Conservation (phyloP, 2,113 vertebrate species). For the Otis tarda region DNA sequence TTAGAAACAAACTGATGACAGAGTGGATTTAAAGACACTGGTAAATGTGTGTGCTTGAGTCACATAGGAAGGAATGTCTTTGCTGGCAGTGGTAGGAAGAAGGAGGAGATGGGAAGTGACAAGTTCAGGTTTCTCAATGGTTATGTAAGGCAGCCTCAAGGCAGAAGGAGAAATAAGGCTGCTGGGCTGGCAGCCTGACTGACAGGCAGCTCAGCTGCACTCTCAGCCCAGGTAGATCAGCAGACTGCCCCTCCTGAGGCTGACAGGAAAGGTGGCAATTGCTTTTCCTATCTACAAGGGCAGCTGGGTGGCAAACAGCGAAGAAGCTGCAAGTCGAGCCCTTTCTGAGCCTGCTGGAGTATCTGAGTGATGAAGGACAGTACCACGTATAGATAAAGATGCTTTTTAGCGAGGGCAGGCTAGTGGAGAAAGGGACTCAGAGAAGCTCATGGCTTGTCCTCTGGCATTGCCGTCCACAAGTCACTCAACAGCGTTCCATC, state of each 20-base stretch:
- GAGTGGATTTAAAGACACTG: not conserved
- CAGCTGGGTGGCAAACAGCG: not conserved
- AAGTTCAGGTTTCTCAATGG: not conserved
- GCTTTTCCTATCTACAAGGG: not conserved
- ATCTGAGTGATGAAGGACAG: not conserved
- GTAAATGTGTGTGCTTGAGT: not conserved
- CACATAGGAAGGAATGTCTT: not conserved
- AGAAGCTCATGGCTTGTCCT: not conserved
- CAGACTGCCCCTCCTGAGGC: fast-evolving
- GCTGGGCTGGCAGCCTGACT: not conserved
- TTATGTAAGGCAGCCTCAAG: not conserved
- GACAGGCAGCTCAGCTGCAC: not conserved
- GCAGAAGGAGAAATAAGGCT: not conserved
- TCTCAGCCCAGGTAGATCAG: not conserved
- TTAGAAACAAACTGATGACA: not conserved
- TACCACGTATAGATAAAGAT: not conserved
- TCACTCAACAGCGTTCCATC: not conserved
- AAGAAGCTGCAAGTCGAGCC: not conserved
- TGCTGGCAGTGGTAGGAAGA: not conserved
- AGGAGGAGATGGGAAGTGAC: not conserved
- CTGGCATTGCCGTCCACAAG: not conserved
- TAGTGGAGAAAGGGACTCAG: not conserved
- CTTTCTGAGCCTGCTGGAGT: not conserved
- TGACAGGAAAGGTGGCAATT: not conserved
- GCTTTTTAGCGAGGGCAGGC: not conserved